A percentile compares a stretch with the other conserved stretches of the same genome.
These are phyloP conservation scores for Montipora cactus DNA, from an alignment of 64 coral and sea anemone genomes.

Conservation along the genomic window DNA sequence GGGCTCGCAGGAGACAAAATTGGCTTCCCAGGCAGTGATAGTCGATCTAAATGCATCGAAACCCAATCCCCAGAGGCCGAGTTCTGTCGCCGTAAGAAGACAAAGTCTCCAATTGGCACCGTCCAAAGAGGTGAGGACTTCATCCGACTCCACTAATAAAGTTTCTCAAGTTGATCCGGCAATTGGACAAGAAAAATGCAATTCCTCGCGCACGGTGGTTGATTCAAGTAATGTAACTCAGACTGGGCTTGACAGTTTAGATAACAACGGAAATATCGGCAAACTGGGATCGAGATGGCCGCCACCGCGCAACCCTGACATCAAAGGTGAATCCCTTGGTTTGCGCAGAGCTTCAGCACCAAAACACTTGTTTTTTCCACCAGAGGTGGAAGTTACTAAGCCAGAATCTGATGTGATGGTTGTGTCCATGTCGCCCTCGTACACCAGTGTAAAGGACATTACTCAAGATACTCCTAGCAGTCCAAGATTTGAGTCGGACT, in stretches of 20 bases:
- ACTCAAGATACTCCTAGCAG: background rate
- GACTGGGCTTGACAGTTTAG: background rate
- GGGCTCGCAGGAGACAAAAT: background rate
- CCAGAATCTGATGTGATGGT: background rate
- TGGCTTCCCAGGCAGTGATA: background rate
- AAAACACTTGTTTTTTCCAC: constrained; percentile 10
- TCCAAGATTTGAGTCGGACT: constrained; percentile 44
- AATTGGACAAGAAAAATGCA: background rate
- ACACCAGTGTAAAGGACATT: constrained; percentile 21
- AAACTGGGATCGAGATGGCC: background rate
- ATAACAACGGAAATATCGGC: background rate
- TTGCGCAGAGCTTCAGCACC: constrained; percentile 12
- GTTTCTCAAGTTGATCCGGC: background rate
- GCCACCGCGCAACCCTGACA: background rate
- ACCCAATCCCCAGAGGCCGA: background rate
- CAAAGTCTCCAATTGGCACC: background rate
- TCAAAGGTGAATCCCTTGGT: background rate
- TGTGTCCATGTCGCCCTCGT: constrained; percentile 38
- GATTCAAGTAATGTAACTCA: background rate
- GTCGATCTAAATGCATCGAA: background rate
- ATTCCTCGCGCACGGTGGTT: background rate
- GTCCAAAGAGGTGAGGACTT: background rate
- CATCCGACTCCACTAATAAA: background rate
- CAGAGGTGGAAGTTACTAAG: background rate
- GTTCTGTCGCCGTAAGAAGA: background rate